Conservation (phyloP, 2,888 invertebrate species). For the Heteropelma amictum region DNA sequence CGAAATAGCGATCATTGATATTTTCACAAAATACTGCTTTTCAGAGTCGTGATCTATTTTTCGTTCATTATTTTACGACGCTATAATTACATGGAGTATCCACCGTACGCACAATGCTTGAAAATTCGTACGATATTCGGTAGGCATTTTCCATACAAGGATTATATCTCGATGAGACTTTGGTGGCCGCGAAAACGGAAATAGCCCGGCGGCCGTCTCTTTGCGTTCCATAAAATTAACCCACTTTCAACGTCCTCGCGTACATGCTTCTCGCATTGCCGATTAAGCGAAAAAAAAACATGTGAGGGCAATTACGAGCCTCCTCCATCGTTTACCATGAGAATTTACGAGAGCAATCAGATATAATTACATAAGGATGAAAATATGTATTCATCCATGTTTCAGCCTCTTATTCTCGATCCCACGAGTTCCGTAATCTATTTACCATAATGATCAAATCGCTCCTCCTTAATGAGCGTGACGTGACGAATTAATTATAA, state of each 20-base stretch:
- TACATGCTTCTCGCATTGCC: neutral
- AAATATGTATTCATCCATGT: neutral
- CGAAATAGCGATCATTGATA: too few relatives aligned
- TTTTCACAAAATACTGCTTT: too few relatives aligned
- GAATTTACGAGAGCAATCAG: conserved; percentile 29
- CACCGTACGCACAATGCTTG: too few relatives aligned
- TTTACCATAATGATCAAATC: conserved; percentile 32
- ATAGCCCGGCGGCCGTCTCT: neutral
- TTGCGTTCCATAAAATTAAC: conserved; percentile 46
- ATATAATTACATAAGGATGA: conserved; percentile 47
- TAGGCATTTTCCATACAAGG: conserved; percentile 5
- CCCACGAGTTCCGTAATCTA: conserved; percentile 25
- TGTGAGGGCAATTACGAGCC: conserved; percentile 40
- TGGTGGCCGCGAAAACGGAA: conserved; percentile 26
- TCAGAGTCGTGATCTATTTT: too few relatives aligned
- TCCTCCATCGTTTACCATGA: conserved; percentile 36
- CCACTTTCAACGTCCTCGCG: conserved; percentile 36
- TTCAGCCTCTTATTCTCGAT: neutral
- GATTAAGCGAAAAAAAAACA: conserved; percentile 33
- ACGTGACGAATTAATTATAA: conserved; percentile 39
- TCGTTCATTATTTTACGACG: too few relatives aligned
- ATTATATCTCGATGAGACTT: neutral
- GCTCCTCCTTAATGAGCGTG: conserved; percentile 28
- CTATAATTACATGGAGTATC: too few relatives aligned
- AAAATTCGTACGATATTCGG: conserved; percentile 2